phyloP scores from a whole-genome alignment of 2,797 vertebrate species.

The Thamnophis elegans region DNA sequence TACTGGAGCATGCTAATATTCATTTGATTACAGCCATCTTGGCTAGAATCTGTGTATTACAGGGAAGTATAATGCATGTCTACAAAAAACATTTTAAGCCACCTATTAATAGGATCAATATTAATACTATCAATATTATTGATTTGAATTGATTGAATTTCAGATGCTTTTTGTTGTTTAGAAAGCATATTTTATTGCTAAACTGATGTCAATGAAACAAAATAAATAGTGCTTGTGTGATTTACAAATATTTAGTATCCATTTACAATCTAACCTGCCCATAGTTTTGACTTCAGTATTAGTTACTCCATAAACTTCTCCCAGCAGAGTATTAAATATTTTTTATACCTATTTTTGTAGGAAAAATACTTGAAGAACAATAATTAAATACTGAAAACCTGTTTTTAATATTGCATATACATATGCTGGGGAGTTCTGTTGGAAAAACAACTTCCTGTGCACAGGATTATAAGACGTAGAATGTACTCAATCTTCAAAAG shows the following conservation, averaged over 20 bases:
- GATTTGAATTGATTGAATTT: neutral
- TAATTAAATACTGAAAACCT: neutral
- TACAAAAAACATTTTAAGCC: neutral
- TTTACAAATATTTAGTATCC: slow-evolving; percentile 1
- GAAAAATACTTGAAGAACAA: neutral
- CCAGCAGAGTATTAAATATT: slow-evolving; percentile 2
- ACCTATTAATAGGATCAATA: neutral
- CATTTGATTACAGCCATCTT: neutral
- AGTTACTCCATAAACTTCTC: neutral
- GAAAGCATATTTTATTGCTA: neutral
- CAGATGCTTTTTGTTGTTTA: neutral
- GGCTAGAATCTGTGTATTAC: neutral
- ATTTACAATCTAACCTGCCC: neutral
- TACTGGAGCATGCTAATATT: neutral
- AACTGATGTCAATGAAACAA: neutral
- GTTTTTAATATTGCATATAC: neutral
- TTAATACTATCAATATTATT: neutral
- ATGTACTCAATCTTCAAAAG: neutral
- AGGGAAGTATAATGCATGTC: neutral
- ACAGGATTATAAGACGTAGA: neutral
- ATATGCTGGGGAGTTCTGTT: neutral
- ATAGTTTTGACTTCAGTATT: neutral
- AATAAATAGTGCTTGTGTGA: neutral
- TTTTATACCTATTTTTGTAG: neutral
- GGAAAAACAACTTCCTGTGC: neutral